Base-by-base conservation (phyloP, 2,113 vertebrate species). In the Pterocles burchelli region DNA sequence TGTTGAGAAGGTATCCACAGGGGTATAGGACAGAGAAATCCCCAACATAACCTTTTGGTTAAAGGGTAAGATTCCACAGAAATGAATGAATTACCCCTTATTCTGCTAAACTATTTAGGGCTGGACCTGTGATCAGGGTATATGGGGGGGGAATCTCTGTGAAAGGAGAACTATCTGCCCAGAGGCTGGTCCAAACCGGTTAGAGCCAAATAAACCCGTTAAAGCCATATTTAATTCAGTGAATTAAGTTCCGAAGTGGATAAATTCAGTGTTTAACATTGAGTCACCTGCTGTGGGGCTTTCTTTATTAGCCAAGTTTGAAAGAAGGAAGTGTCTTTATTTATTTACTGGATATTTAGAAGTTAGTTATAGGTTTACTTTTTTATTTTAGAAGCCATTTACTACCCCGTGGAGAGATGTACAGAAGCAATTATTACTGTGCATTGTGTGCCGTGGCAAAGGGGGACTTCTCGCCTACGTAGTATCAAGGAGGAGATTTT, bases 381-480 rank as follows among this genome's bases (percentile, higher is more conserved):
- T 78, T 15, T 20, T 72, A 0, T 34, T 79, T 74, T 7, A 68
- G 57, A 54, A 95, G 17, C 54, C 7, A 5, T 76, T 45, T 72
- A 55, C 25, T 62, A 20, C 5, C 25, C 36, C 20, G 4, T 0
- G 1, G 67, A 57, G 51, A 72, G 58, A 36, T 19, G 54, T 18
- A 6, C 29, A 61, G 38, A n/a, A 73, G 7, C 18, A n/a, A 2
- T 89, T 76, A 29, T 12, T 38, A 1, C 20, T 24, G 13, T 46
- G 31, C 7, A 2, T 59, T 65, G 33, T 51, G 4, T 67, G 43
- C 73, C 7, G 0, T 11, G 58, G 22, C 58, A n/a, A 45, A 17
- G 34, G 41, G 54, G 10, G 3, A 10, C 10, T 88, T 68, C 21
- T 84, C 68, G n/a, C 28, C 25, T 52, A 0, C 7, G 0, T 3